Evolutionary conservation across 2,113 vertebrate species (phyloP).

Genomic region (Corythaeola cristata): DNA sequence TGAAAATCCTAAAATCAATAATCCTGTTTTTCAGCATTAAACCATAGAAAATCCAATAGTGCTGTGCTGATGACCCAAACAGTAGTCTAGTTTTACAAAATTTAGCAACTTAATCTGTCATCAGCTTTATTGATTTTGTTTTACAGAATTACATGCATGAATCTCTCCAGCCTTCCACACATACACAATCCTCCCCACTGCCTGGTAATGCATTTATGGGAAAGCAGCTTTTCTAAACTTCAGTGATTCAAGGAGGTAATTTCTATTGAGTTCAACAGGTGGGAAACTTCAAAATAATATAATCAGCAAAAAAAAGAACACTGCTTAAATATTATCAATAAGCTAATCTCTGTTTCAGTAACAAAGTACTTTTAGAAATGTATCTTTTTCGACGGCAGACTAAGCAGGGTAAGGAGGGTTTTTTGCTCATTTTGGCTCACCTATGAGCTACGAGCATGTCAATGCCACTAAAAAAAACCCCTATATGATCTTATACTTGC

Average conservation of each 20-base stretch:
- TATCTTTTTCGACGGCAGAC: neutral
- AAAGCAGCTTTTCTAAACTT: constrained; percentile 50
- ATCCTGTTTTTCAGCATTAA: constrained; percentile 78
- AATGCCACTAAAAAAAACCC: constrained; percentile 17
- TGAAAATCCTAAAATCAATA: constrained; percentile 87
- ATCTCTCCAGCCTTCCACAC: constrained; percentile 36
- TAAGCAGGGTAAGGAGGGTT: neutral
- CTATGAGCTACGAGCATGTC: neutral
- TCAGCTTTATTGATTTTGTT: constrained; percentile 78
- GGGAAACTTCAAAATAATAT: constrained; percentile 43
- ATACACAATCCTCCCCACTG: neutral
- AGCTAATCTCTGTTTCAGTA: constrained; percentile 22
- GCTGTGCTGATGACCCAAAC: constrained; percentile 61
- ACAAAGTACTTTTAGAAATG: neutral
- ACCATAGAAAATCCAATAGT: constrained; percentile 76
- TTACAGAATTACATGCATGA: constrained; percentile 62
- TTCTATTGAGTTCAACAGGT: constrained; percentile 54
- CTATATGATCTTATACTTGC: neutral
- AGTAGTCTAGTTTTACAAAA: constrained; percentile 70
- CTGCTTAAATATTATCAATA: constrained; percentile 7
- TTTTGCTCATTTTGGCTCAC: constrained; percentile 32
- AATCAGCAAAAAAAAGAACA: constrained; percentile 23
- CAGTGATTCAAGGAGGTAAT: neutral
- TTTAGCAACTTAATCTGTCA: constrained; percentile 70
- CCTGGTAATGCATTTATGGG: constrained; percentile 37